Evolutionary conservation across 2,113 vertebrate genomes (phyloP).

Genomic region (Cnemophilus loriae): DNA sequence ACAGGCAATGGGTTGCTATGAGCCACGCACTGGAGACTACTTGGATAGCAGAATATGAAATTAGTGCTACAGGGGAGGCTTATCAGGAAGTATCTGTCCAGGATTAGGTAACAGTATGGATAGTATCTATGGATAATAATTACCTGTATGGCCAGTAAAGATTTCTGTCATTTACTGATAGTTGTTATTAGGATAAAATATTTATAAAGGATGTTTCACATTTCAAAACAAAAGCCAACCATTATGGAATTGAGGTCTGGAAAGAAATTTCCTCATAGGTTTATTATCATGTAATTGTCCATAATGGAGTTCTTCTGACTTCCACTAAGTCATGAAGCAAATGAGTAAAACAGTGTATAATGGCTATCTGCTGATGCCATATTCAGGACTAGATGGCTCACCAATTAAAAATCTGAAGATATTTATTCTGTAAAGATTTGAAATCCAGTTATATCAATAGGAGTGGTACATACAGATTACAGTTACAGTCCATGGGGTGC

Average conservation of each 20-base stretch:
- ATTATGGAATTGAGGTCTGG: background rate
- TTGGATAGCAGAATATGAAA: background rate
- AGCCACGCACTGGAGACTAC: background rate
- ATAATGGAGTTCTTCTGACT: conserved; percentile 19
- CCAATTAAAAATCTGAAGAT: background rate
- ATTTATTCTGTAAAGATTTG: background rate
- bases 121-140: background rate
- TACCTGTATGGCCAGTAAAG: background rate
- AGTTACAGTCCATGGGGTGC: background rate
- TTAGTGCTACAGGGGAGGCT: background rate
- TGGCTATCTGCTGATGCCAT: background rate
- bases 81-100: background rate
- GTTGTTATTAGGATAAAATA: conserved; percentile 22
- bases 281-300: background rate
- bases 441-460: background rate
- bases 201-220: background rate
- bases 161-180: background rate
- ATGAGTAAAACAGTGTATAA: background rate
- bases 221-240: conserved; percentile 9
- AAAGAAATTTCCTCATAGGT: background rate
- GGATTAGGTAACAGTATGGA: background rate
- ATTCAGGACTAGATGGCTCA: background rate
- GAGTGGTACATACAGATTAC: background rate
- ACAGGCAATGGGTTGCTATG: background rate
- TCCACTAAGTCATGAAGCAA: background rate